Base-by-base conservation (phyloP, 2,888 invertebrate species). In the Petrophora chlorosata region DNA sequence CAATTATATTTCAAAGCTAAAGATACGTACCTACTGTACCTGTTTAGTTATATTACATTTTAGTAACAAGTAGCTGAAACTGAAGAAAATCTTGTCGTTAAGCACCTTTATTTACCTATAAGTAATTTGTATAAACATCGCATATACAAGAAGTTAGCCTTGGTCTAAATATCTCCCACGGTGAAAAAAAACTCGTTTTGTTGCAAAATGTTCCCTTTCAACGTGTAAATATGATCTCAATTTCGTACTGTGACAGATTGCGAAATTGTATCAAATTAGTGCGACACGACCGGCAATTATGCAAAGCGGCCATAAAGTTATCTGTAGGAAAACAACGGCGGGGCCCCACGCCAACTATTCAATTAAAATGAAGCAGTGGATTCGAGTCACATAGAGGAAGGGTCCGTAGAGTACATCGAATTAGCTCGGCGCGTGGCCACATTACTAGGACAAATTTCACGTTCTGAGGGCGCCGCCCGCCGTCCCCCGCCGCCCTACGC, bases 371-470 rank as follows among this genome's bases (percentile, higher is more conserved):
- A 83, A 84, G 79, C 86, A 81, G 80, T 76, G 80, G 62, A 87
- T 87, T 85, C 86, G 78, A 83, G 83, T 88, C 87, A 87, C 86
- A 88, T 82, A 78, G 76, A 61, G 78, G 78, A 83, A 82, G 85
- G 80, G 78, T 75, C 68, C 56, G 69, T 69, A 73, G 79, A 74
- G 43, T 39, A 50, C 83, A 81, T 83, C 81, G 85, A 89, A 89
- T 89, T 88, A 88, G 82, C 78, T 71, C 75, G 84, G 83, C 88
- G 88, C 90, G 90, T 89, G 90, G 87, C 89, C 79, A 80, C 85
- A 88, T 89, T 87, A 89, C 85, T 78, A 77, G 82, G 86, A 88
- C 88, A 87, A 86, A 87, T 84, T 85, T 74, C 76, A 67, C 65
- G 79, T 84, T 85, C 83, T 83, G 53, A 58, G 85, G 83, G 86